Evolutionary conservation across 2,797 vertebrate species (phyloP).

Genomic region (Melanotaenia trifasciata): DNA sequence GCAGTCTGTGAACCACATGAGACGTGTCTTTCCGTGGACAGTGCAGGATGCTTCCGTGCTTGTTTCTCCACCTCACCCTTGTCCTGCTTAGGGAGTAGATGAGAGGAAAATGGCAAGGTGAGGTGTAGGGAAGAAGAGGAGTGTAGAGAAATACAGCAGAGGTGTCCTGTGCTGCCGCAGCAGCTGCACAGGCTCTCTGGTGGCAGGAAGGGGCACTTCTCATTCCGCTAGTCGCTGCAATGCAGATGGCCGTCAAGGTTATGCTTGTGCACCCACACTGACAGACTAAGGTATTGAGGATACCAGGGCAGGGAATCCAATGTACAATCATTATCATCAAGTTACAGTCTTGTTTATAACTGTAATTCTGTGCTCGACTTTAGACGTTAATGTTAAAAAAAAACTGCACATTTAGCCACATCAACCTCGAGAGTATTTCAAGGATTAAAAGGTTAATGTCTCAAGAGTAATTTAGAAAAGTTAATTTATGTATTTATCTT

Average conservation of each 20-base stretch:
- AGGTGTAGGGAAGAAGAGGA: conserved; percentile 26
- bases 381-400: neutral
- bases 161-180: conserved; percentile 63
- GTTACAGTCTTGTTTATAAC: conserved; percentile 44
- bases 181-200: conserved; percentile 49
- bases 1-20: conserved; percentile 3
- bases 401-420: neutral
- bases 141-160: conserved; percentile 34
- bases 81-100: conserved; percentile 31
- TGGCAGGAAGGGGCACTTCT: conserved; percentile 40
- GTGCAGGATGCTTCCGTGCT: conserved; percentile 15
- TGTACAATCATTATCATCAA: conserved; percentile 14
- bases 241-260: conserved; percentile 79
- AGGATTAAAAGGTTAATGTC: neutral
- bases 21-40: conserved; percentile 45
- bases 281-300: conserved; percentile 32
- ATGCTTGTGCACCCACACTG: conserved; percentile 32
- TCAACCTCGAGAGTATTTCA: neutral
- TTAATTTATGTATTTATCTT: neutral
- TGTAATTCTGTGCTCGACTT: neutral
- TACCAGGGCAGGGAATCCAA: neutral
- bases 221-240: conserved; percentile 65
- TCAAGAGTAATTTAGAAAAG: neutral
- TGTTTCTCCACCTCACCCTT: conserved; percentile 15
- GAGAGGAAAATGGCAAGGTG: conserved; percentile 22